Evolutionary conservation across 2,113 vertebrate species (phyloP).

Genomic region (Pituophis catenifer): DNA sequence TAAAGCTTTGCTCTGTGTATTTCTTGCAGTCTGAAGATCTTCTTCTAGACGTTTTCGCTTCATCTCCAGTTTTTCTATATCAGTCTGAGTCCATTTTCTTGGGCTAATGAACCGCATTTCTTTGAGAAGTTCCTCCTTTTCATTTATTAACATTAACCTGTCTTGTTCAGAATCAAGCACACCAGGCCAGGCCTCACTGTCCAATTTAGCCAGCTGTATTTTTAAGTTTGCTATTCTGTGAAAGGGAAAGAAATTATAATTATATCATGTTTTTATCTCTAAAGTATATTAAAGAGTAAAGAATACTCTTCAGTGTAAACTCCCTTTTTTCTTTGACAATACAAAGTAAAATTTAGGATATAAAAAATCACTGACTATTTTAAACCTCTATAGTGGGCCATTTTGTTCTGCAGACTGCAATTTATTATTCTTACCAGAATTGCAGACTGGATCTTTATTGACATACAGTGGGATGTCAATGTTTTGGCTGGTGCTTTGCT

Average conservation of each 20-base stretch:
- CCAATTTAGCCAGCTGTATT: constrained; percentile 92
- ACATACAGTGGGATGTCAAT: neutral
- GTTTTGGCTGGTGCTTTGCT: constrained; percentile 7
- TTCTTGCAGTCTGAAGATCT: constrained; percentile 91
- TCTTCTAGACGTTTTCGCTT: constrained; percentile 87
- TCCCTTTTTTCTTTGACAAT: neutral
- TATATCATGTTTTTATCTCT: too few relatives aligned
- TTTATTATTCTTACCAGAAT: neutral
- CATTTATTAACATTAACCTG: constrained; percentile 91
- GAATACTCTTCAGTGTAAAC: neutral
- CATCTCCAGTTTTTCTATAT: constrained; percentile 83
- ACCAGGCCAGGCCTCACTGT: constrained; percentile 95
- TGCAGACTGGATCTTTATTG: neutral
- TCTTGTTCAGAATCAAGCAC: constrained; percentile 93
- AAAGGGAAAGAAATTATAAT: neutral
- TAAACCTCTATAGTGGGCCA: neutral
- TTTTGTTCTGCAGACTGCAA: neutral
- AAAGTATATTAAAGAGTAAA: neutral
- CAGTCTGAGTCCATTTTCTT: constrained; percentile 79
- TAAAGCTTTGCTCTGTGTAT: constrained; percentile 95
- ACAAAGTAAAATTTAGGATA: neutral
- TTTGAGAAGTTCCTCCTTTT: constrained; percentile 96
- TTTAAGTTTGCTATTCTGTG: constrained; percentile 91
- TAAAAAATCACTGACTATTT: neutral
- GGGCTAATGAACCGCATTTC: constrained; percentile 90